A percentile compares a stretch with the other conserved stretches of the same genome.
These are phyloP conservation scores for Melanotaenia duboulayi DNA, from an alignment of 2,113 vertebrate genomes.

Conservation along the genomic window DNA sequence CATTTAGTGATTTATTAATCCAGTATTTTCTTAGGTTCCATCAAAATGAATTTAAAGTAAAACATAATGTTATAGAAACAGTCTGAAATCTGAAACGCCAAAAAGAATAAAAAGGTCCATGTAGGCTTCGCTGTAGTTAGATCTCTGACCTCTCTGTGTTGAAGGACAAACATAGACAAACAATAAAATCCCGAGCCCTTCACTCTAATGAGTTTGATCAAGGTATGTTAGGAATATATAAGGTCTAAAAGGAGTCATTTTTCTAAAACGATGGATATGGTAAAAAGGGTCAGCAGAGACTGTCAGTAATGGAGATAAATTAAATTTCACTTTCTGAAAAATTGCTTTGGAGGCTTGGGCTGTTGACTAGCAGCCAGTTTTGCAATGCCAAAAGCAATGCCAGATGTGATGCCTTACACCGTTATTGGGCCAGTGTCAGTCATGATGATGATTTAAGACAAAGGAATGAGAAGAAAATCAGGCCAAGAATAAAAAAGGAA, in stretches of 20 bases:
- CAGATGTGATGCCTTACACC: constrained; percentile 13
- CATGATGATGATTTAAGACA: constrained; percentile 37
- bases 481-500: constrained; percentile 4
- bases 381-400: constrained; percentile 24
- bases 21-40: not conserved
- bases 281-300: not conserved
- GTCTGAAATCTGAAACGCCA: constrained; percentile 13
- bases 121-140: not conserved
- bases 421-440: constrained; percentile 14
- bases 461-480: constrained; percentile 16
- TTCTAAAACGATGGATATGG: constrained; percentile 7
- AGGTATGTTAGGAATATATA: not conserved
- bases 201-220: not conserved
- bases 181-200: not conserved
- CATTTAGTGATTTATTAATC: constrained; percentile 8
- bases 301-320: constrained; percentile 1
- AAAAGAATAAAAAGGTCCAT: not conserved
- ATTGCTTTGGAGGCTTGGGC: not conserved
- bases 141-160: constrained; percentile 7
- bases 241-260: not conserved
- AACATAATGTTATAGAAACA: not conserved
- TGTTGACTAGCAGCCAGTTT: constrained; percentile 40
- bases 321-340: constrained; percentile 16
- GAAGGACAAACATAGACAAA: not conserved
- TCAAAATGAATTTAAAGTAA: constrained; percentile 16